phyloP scores from a whole-genome alignment of 2,113 vertebrate genomes.

The Hassar affinis region DNA sequence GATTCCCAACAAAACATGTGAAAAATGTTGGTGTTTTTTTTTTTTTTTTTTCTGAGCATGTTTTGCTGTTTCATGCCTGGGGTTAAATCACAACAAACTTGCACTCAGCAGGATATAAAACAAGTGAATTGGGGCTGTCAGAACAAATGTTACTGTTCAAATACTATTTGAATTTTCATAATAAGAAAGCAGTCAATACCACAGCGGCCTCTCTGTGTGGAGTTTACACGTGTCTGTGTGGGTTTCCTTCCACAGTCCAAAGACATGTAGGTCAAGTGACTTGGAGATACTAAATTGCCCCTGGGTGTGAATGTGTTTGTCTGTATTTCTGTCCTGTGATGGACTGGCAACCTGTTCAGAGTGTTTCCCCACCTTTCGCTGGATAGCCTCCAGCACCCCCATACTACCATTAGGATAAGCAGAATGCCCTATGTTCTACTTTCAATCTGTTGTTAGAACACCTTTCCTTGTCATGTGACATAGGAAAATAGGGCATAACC shows the following conservation, averaged over 20 bases:
- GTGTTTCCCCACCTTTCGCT: too few species aligned
- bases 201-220: too few species aligned
- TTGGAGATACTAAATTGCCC: too few species aligned
- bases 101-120: conserved; percentile 3
- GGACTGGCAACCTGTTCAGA: too few species aligned
- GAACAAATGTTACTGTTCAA: neutral
- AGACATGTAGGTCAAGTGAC: too few species aligned
- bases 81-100: conserved; percentile 15
- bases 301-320: too few species aligned
- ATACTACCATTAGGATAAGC: too few species aligned
- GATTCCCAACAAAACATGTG: conserved; percentile 7
- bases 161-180: neutral
- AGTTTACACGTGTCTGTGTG: too few species aligned
- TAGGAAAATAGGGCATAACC: neutral
- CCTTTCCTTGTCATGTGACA: neutral
- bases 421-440: neutral
- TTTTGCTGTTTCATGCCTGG: conserved; percentile 18
- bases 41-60: neutral
- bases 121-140: neutral
- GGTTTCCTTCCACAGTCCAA: too few species aligned
- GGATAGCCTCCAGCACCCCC: too few species aligned
- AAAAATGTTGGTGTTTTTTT: neutral
- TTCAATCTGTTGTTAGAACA: neutral
- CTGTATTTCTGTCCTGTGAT: too few species aligned
- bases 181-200: neutral